These are phyloP conservation scores for Hydropotes inermis DNA, from an alignment of 2,113 vertebrate genomes.

Conservation along the genomic window DNA sequence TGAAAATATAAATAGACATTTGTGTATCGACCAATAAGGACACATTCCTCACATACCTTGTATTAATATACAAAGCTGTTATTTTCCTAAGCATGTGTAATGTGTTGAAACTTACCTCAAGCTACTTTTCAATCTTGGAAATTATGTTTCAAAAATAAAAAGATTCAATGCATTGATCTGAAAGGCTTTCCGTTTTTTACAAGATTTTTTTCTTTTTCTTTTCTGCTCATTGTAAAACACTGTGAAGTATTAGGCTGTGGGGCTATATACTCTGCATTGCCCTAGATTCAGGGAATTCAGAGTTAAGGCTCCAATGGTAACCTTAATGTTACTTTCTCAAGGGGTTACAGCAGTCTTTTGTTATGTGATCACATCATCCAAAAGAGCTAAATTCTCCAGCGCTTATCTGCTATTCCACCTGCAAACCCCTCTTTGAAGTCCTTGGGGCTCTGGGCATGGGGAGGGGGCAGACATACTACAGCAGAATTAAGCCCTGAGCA, in stretches of 20 bases:
- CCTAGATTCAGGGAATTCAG: slow-evolving; percentile 69
- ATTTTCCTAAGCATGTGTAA: slow-evolving; percentile 15
- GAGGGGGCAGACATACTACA: neutral
- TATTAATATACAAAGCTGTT: neutral
- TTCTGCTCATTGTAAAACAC: slow-evolving; percentile 41
- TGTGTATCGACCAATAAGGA: neutral
- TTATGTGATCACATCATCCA: slow-evolving; percentile 52
- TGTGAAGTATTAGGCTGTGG: slow-evolving; percentile 38
- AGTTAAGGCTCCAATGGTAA: slow-evolving; percentile 46
- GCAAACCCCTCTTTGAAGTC: slow-evolving; percentile 65
- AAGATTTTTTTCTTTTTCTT: slow-evolving; percentile 29
- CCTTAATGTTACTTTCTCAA: slow-evolving; percentile 53
- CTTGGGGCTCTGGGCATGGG: neutral
- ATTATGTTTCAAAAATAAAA: neutral
- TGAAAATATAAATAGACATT: neutral
- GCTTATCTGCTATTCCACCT: slow-evolving; percentile 56
- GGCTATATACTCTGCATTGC: slow-evolving; percentile 30
- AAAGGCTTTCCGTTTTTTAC: slow-evolving; percentile 56
- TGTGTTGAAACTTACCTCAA: slow-evolving; percentile 6
- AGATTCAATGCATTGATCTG: slow-evolving; percentile 30
- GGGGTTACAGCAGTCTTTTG: slow-evolving; percentile 65
- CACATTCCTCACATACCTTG: neutral
- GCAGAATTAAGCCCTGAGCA: slow-evolving; percentile 50
- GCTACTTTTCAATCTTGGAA: slow-evolving; percentile 47
- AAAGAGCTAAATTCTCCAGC: slow-evolving; percentile 52